Percentiles rank a stretch among this genome's conserved stretches.
Evolutionary conservation across 2,888 invertebrate genomes (phyloP).

Genomic region (Tubulanus polymorphus): DNA sequence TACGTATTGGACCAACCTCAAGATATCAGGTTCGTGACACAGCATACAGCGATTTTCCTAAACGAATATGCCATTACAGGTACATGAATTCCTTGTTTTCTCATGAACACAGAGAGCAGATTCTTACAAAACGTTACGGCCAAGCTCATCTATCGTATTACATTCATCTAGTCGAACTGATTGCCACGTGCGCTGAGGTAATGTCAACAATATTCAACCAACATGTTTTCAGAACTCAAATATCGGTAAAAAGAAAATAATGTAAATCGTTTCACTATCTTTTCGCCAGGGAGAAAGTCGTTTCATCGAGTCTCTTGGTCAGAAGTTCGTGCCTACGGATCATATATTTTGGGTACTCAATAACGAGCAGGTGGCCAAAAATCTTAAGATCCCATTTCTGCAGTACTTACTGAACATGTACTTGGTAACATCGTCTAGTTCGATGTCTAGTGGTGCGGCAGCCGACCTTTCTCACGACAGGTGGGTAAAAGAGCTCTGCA

Average conservation of each 20-base stretch:
- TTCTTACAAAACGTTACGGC: constrained; percentile 25
- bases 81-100: not conserved
- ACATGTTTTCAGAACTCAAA: too few relatives aligned
- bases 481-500: constrained; percentile 18
- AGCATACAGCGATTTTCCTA: not conserved
- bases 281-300: constrained; percentile 49
- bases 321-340: constrained; percentile 48
- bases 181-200: constrained; percentile 52
- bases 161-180: constrained; percentile 44
- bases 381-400: constrained; percentile 46
- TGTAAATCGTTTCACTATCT: not conserved
- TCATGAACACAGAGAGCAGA: constrained; percentile 25
- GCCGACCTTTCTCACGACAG: constrained; percentile 44
- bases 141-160: constrained; percentile 31
- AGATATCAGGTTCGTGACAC: constrained; percentile 28
- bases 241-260: too few relatives aligned
- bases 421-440: constrained; percentile 48
- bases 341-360: constrained; percentile 46
- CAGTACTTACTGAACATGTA: constrained; percentile 50
- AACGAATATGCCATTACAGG: not conserved
- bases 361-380: constrained; percentile 34
- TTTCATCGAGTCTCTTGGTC: constrained; percentile 52
- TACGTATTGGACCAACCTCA: constrained; percentile 40
- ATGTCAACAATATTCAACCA: not conserved
- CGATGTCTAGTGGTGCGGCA: constrained; percentile 45